phyloP scores from a whole-genome alignment of 2,888 invertebrate genomes.

The Agrochola lota region DNA sequence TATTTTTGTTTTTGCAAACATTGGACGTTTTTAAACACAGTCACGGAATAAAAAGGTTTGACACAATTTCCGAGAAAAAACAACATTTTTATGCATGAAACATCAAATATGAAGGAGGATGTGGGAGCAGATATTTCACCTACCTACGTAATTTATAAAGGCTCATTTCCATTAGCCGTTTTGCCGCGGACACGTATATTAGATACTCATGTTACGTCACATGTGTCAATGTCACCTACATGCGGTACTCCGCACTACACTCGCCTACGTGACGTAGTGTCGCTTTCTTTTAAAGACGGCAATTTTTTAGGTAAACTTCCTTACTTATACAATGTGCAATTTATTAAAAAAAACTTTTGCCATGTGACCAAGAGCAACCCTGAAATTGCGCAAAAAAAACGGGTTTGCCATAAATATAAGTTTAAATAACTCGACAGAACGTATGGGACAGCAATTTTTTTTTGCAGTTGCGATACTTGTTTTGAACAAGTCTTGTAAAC shows the following conservation, averaged over 20 bases:
- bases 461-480: background rate
- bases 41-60: background rate
- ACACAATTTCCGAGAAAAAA: background rate
- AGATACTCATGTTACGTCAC: conserved; percentile 24
- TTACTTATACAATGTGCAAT: background rate
- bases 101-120: background rate
- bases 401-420: background rate
- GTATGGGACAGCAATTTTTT: background rate
- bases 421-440: background rate
- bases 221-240: conserved; percentile 43
- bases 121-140: background rate
- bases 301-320: background rate
- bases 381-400: background rate
- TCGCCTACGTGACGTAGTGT: background rate
- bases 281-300: background rate
- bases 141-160: conserved; percentile 23
- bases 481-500: background rate
- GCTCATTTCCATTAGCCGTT: conserved; percentile 31
- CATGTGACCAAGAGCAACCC: background rate
- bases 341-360: no score
- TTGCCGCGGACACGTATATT: conserved; percentile 16
- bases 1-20: background rate
- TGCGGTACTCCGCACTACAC: background rate
- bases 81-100: conserved; percentile 11
- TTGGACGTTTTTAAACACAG: background rate